Evolutionary conservation across 2,797 vertebrate genomes (phyloP).

Genomic region (Acestrorhynchus altus): DNA sequence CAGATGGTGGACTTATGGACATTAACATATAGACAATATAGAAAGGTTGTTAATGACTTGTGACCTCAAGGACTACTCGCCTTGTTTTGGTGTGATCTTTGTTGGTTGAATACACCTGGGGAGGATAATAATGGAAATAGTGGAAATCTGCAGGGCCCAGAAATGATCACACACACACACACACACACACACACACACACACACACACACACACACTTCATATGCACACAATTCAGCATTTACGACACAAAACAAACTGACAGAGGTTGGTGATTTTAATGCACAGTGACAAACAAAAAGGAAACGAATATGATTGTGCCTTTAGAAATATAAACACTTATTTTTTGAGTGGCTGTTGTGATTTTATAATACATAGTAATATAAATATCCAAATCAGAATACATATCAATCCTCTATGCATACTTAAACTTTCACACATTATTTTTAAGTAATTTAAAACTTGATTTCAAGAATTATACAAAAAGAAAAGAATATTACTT

Average conservation of each 20-base stretch:
- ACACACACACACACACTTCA: neutral
- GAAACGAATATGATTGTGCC: conserved; percentile 84
- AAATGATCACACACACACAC: too few relatives aligned
- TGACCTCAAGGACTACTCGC: too few relatives aligned
- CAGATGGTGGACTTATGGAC: too few relatives aligned
- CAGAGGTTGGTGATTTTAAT: conserved; percentile 83
- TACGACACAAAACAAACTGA: conserved; percentile 68
- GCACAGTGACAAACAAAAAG: conserved; percentile 84
- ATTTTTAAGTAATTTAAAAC: conserved; percentile 82
- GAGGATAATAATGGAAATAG: too few relatives aligned
- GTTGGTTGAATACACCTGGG: too few relatives aligned
- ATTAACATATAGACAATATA: too few relatives aligned
- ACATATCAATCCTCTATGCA: conserved; percentile 86
- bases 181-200: conserved; percentile 11
- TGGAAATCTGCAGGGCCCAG: too few relatives aligned
- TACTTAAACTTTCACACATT: conserved; percentile 84
- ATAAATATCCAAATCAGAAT: conserved; percentile 87
- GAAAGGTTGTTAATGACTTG: too few relatives aligned
- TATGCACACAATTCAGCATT: conserved; percentile 50
- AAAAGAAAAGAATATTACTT: conserved; percentile 49
- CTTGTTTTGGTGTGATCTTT: too few relatives aligned
- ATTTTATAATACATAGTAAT: conserved; percentile 79
- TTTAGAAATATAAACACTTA: conserved; percentile 85
- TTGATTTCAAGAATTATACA: conserved; percentile 66
- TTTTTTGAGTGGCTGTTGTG: conserved; percentile 82